phyloP scores from a whole-genome alignment of 2,888 invertebrate species.

The Cataglyphis livida region DNA sequence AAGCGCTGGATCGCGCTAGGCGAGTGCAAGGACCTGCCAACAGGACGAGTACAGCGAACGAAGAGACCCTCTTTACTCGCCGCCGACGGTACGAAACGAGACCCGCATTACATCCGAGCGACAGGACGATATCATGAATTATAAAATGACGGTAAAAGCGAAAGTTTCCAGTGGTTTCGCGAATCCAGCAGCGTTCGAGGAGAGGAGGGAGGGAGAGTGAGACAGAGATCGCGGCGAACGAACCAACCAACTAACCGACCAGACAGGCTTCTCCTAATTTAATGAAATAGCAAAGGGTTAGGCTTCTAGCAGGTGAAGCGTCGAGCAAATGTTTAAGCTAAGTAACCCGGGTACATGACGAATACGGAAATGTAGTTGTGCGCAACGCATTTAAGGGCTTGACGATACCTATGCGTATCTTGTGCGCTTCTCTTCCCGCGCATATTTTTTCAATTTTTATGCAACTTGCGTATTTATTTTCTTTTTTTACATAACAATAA shows the following conservation, averaged over 20 bases:
- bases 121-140: conserved; percentile 84
- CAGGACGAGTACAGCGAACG: conserved; percentile 45
- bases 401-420: too few species aligned
- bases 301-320: conserved; percentile 79
- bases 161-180: conserved; percentile 82
- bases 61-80: conserved; percentile 79
- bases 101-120: conserved; percentile 77
- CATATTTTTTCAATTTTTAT: not conserved
- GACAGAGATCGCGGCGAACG: conserved; percentile 36
- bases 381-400: conserved; percentile 65
- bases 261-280: conserved; percentile 81
- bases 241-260: conserved; percentile 69
- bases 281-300: conserved; percentile 85
- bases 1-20: conserved; percentile 56
- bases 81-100: conserved; percentile 75
- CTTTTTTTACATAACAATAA: not conserved
- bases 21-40: conserved; percentile 46
- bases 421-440: not conserved
- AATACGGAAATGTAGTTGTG: conserved; percentile 61
- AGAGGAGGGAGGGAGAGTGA: conserved; percentile 25
- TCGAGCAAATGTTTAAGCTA: conserved; percentile 82
- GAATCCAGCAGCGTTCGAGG: conserved; percentile 56
- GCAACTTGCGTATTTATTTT: not conserved
- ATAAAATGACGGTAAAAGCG: conserved; percentile 85
- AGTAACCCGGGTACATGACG: conserved; percentile 71